These are phyloP conservation scores for Prionailurus bengalensis DNA, from an alignment of 2,113 vertebrate genomes.

Conservation along the genomic window DNA sequence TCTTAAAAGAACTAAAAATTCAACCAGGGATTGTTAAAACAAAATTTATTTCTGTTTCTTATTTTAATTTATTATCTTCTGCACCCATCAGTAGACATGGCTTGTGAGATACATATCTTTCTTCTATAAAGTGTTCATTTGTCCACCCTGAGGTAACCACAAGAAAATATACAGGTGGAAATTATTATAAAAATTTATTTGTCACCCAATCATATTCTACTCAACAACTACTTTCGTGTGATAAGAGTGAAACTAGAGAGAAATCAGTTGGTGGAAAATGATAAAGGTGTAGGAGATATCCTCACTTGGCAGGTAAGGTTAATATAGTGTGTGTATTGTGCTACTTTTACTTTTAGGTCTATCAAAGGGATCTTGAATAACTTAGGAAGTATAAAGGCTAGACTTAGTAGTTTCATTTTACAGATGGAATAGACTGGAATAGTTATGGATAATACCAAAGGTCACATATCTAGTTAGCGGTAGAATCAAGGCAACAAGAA, in stretches of 20 bases:
- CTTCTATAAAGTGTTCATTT: background rate
- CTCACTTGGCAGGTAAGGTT: background rate
- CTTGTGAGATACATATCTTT: background rate
- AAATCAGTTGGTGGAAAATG: background rate
- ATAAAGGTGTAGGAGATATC: background rate
- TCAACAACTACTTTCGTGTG: background rate
- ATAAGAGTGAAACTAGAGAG: background rate
- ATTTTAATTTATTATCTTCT: background rate
- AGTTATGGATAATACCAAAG: background rate
- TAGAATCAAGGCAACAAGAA: background rate
- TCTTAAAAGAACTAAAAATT: background rate
- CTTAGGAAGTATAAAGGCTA: background rate
- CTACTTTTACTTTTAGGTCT: background rate
- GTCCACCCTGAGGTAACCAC: background rate
- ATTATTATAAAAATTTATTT: background rate
- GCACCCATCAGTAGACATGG: background rate
- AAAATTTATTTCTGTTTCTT: background rate
- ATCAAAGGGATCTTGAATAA: background rate
- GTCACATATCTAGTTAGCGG: background rate
- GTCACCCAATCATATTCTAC: background rate
- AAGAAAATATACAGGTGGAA: background rate
- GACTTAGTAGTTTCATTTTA: constrained; percentile 6
- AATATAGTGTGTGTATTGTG: background rate
- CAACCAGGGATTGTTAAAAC: background rate
- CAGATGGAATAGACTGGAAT: background rate